Conservation (phyloP, 2,888 invertebrate species). For the Neocrepidodera transversa region DNA sequence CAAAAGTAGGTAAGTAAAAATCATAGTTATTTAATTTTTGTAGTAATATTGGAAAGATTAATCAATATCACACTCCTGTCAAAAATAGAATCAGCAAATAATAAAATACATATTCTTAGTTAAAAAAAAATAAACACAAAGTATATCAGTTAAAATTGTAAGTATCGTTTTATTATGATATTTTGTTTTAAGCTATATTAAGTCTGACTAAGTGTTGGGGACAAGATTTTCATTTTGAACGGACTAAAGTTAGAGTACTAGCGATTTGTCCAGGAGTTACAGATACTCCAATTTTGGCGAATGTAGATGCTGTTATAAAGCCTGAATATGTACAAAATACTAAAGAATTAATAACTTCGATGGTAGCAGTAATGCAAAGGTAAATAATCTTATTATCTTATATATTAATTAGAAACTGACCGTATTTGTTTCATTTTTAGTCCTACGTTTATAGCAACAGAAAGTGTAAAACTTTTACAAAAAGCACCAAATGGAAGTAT, state of each 20-base stretch:
- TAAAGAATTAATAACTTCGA: not conserved
- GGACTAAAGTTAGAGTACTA: constrained; percentile 62
- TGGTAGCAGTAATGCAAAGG: not conserved
- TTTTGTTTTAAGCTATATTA: not conserved
- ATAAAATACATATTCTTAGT: not conserved
- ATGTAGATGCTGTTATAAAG: not conserved
- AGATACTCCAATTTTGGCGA: constrained; percentile 48
- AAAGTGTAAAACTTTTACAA: constrained; percentile 3
- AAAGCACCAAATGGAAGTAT: constrained; percentile 53
- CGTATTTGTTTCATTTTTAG: not conserved
- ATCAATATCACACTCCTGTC: no score
- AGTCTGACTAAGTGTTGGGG: constrained; percentile 38
- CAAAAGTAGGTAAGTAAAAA: not conserved
- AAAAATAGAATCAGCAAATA: no score
- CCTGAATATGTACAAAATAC: not conserved
- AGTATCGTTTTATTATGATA: not conserved
- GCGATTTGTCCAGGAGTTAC: constrained; percentile 64
- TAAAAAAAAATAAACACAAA: not conserved
- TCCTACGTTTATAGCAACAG: not conserved
- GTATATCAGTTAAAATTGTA: constrained; percentile 4
- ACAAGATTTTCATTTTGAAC: constrained; percentile 46
- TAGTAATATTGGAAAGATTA: no score
- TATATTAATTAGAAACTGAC: not conserved
- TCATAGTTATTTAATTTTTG: no score
- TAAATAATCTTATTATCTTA: not conserved